phyloP scores from a whole-genome alignment of 2,888 invertebrate genomes.

The Drosophila limbata region DNA sequence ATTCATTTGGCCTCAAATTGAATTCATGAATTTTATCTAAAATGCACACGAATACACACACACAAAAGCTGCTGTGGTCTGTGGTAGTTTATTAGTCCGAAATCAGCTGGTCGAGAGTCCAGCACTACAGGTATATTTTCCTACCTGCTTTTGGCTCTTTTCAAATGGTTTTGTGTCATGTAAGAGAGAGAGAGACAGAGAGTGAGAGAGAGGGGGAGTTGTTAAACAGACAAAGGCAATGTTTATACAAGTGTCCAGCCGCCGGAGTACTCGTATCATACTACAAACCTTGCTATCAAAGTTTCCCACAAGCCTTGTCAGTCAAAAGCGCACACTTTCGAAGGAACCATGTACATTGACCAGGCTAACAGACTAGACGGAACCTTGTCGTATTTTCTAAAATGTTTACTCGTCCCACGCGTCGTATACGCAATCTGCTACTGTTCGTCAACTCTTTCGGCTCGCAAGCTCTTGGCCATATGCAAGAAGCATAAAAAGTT shows the following conservation, averaged over 20 bases:
- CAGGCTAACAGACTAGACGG: constrained; percentile 1
- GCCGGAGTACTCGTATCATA: not conserved
- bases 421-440: constrained; percentile 55
- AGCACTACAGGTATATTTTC: constrained; percentile 13
- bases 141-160: constrained; percentile 17
- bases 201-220: not conserved
- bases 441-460: constrained; percentile 4
- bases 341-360: not conserved
- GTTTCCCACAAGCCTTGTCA: constrained; percentile 51
- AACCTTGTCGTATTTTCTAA: constrained; percentile 32
- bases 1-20: constrained; percentile 49
- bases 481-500: constrained; percentile 67
- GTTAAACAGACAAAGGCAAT: constrained; percentile 8
- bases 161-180: constrained; percentile 27
- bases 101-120: constrained; percentile 37
- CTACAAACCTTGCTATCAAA: constrained; percentile 36
- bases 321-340: constrained; percentile 23
- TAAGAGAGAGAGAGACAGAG: constrained; percentile 9
- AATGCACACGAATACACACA: constrained; percentile 38
- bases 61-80: constrained; percentile 13
- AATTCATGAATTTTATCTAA: constrained; percentile 66
- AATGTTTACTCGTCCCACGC: constrained; percentile 28
- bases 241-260: constrained; percentile 19
- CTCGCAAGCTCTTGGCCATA: constrained; percentile 44
- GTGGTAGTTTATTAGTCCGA: constrained; percentile 55